Base-by-base conservation (phyloP, 2,113 vertebrate genomes). In the Caloenas nicobarica region DNA sequence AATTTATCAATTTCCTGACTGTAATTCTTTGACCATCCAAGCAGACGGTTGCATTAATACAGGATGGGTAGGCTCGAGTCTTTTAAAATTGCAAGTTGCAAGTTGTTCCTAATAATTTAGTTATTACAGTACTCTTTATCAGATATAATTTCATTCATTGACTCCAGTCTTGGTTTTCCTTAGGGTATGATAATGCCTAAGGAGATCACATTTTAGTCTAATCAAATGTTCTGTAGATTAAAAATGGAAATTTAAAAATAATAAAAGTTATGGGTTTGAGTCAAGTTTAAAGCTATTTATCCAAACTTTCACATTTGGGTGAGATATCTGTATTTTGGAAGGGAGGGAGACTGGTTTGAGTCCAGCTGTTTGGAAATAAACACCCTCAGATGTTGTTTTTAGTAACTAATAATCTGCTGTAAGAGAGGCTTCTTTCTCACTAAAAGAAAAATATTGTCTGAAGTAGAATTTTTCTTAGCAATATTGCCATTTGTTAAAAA, bases 331-430 rank as follows among this genome's bases (percentile, higher is more conserved):
- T 33, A 11, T 87, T 83, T 90, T 91, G 34, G 51, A 26, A 89
- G 68, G 31, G 16, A 81, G 5, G 11, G 4, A 60, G 18, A 61
- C 28, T 51, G 21, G 13, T 58, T 91, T 71, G 60, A 56, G 48
- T 81, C 22, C 65, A 85, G 53, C n/a, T 95, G 48, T 76, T 95
- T 87, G 36, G 36, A 94, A 82, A 89, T 40, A 91, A 91, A 81
- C 57, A 79, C n/a, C 16, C 17, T 79, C 25, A 58, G 29, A 40
- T 68, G 18, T 71, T 78, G 26, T 64, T 48, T 88, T 94, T 36
- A 71, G 22, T 64, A 71, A 57, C 34, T 81, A 70, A 38, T 53
- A 91, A 57, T 76, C n/a, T 94, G 16, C 65, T 86, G 6, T 48
- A 62, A 57, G 57, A 38, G 31, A 87, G 24, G 16, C 10, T 89